Conservation (phyloP, 2,888 invertebrate species). For the Temnothorax unifasciatus region DNA sequence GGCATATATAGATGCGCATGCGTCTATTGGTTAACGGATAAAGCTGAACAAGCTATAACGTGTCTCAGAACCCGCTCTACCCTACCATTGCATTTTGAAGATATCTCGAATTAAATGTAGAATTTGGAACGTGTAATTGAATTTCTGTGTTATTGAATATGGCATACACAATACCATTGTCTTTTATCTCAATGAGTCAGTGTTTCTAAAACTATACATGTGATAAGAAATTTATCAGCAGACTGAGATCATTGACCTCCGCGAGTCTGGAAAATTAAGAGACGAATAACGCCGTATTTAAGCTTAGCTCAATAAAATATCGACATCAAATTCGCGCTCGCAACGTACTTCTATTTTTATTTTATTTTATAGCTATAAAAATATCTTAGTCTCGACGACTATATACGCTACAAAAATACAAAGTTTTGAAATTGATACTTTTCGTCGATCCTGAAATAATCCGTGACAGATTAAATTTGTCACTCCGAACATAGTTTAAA, state of each 20-base stretch:
- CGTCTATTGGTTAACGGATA: too few species aligned
- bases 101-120: neutral
- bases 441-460: neutral
- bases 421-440: neutral
- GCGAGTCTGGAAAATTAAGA: neutral
- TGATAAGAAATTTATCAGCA: conserved; percentile 29
- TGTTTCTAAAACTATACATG: conserved; percentile 7
- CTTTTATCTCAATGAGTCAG: conserved; percentile 7
- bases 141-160: neutral
- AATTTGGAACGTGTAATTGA: neutral
- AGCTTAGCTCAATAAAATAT: neutral
- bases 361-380: neutral
- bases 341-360: neutral
- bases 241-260: conserved; percentile 2
- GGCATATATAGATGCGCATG: too few species aligned
- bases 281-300: neutral
- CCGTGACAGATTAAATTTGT: neutral
- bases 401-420: neutral
- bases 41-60: too few species aligned
- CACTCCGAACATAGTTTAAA: neutral
- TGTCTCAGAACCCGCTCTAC: too few species aligned
- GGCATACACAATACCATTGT: neutral
- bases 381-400: neutral
- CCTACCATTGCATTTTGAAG: neutral
- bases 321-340: neutral